Evolutionary conservation across 2,888 invertebrate genomes (phyloP), one percentile per base, ranked within the genome.

Genomic region (Ophion ellenae): DNA sequence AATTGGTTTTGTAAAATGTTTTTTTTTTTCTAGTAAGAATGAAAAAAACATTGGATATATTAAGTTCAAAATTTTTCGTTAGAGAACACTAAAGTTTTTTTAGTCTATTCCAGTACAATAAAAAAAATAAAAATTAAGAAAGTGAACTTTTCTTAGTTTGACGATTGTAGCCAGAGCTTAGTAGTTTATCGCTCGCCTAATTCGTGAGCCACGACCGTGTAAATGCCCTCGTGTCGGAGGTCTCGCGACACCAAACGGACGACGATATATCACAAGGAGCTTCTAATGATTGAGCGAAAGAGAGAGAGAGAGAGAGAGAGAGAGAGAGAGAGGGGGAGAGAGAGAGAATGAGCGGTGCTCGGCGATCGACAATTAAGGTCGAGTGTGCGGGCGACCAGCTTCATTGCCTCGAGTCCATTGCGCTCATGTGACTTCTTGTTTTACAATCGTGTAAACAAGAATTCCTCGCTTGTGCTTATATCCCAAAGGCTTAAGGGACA

Each of bases 341-440:
- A 69, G 20, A 69, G 69, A 69, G 11, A 69, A n/a, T n/a, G 67
- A n/a, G 40, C 63, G 36, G 59, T 36, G 81, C 64, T 64, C 75
- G 76, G 83, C 73, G 81, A 86, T 86, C 80, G 85, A 85, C 88
- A 88, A 88, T 88, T 88, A 88, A 87, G 88, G 88, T 88, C 88
- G 87, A 87, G 81, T 84, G 86, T 82, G 85, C 74, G 85, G 86
- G 83, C 81, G 76, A 86, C 59, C 83, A 81, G 70, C 73, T 74
- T n/a, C 47, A n/a, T 47, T 64, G 47, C 63, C 47, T 45, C 47
- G 45, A 74, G 40, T 20, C 78, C 47, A 78, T 73, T 67, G 36
- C 71, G n/a, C 64, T 6, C n/a, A 63, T 59, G 40, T 69, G 61
- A 83, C 45, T 47, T 28, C 64, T 63, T n/a, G 45, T 59, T 63